Base-by-base conservation (phyloP, 2,888 invertebrate genomes). In the Hydriomena furcata region DNA sequence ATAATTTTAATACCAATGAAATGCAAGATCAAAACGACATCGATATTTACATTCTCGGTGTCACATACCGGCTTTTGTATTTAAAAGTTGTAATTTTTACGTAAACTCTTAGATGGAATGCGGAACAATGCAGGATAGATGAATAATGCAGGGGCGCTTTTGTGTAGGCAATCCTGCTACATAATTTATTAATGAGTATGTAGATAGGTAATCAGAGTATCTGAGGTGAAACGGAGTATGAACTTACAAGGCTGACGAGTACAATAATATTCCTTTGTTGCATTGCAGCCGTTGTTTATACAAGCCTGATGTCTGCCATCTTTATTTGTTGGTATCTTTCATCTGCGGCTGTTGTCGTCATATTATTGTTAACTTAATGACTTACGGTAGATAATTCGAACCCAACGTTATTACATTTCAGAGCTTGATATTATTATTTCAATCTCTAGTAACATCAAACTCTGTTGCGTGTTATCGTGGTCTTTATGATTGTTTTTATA, bases 211-310 rank as follows among this genome's bases (percentile, higher is more conserved):
- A 27, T 11, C 21, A 43, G 32, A 53, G 42, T 58, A 61, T 63
- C 52, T 61, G 61, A 58, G 49, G 67, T 67, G 71, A 68, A 74
- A 65, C 76, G 64, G 66, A 73, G 66, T 72, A 61, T 73, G 65
- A 65, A 67, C 54, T 47, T 45, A 55, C 79, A 76, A 78, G 79
- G 77, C 69, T 68, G 67, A 65, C 71, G 60, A 58, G 67, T 70
- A 73, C 69, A 72, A 66, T 68, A 60, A 68, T 60, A 58, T 58
- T 63, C 69, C 74, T 76, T 73, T 68, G 67, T 61, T 58, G 53
- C 53, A 49, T 7, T 34, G 10, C 21, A 28, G 23, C n/a, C n/a
- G n/a, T n/a, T 32, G 27, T 21, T 23, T 41, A 46, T 37, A 50
- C 20, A 43, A 20, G 25, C 11, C 10, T n/a, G 48, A 46, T 17